A percentile compares a stretch with the other conserved stretches of the same genome.
Conservation (phyloP, 2,888 invertebrate genomes). For the Cephus pulcher region DNA sequence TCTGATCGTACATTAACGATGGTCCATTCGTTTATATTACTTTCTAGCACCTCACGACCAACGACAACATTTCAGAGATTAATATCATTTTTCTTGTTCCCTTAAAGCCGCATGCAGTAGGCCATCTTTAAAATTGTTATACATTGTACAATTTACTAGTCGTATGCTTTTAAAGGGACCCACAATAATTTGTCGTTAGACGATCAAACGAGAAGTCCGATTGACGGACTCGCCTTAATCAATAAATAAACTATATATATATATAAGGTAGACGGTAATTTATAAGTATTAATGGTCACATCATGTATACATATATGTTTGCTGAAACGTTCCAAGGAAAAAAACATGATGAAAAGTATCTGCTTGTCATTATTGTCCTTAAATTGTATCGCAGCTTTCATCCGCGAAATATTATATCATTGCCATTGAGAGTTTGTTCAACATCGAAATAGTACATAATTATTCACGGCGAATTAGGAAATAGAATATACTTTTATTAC, state of each 20-base stretch:
- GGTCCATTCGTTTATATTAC: not conserved
- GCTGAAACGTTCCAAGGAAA: not conserved
- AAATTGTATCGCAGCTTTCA: not conserved
- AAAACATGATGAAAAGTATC: not conserved
- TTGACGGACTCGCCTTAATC: not conserved
- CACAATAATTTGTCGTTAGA: not conserved
- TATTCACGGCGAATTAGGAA: not conserved
- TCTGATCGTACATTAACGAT: not conserved
- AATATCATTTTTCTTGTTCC: not conserved
- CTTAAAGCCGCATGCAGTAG: not conserved
- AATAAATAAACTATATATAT: not conserved
- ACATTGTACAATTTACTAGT: not conserved
- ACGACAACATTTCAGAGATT: not conserved
- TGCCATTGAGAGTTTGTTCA: not conserved
- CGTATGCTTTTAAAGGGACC: not conserved
- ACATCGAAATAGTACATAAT: not conserved
- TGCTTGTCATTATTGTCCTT: not conserved
- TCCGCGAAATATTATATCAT: not conserved
- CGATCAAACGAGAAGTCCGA: not conserved
- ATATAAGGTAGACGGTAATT: not conserved
- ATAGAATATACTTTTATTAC: not conserved
- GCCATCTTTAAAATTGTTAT: not conserved
- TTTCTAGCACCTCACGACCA: not conserved
- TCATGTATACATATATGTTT: not conserved
- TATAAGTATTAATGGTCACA: not conserved